Evolutionary conservation across 2,113 vertebrate genomes (phyloP).

Genomic region (Potamarius usumacintae): DNA sequence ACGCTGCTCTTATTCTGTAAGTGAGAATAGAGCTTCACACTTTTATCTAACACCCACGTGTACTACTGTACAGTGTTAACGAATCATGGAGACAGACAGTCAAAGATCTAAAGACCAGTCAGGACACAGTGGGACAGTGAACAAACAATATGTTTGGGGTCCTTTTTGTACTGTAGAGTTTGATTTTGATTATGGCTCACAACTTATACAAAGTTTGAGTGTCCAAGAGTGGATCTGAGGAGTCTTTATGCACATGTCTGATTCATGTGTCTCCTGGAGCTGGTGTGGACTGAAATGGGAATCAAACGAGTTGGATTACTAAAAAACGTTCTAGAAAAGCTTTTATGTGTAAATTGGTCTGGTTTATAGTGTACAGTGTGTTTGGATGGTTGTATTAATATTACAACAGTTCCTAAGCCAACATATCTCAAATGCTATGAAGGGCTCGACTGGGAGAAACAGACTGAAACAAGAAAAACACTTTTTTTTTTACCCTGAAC

Average conservation of each 20-base stretch:
- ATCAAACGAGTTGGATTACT: not conserved
- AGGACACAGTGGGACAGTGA: not conserved
- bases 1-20: not conserved
- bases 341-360: not conserved
- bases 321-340: not conserved
- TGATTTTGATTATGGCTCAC: not conserved
- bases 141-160: not conserved
- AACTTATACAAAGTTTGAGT: not conserved
- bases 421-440: constrained; percentile 9
- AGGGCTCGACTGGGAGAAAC: constrained; percentile 41
- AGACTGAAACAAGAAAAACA: constrained; percentile 15
- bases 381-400: constrained; percentile 30
- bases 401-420: constrained; percentile 19
- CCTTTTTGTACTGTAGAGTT: not conserved
- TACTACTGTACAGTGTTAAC: constrained; percentile 10
- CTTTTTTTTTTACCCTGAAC: not conserved
- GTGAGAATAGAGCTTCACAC: not conserved
- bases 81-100: not conserved
- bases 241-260: not conserved
- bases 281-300: constrained; percentile 9
- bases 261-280: not conserved
- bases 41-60: not conserved
- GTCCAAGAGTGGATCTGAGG: not conserved
- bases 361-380: constrained; percentile 16
- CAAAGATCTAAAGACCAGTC: not conserved